phyloP scores from a whole-genome alignment of 2,113 vertebrate species.

The Sceloporus tristichus region DNA sequence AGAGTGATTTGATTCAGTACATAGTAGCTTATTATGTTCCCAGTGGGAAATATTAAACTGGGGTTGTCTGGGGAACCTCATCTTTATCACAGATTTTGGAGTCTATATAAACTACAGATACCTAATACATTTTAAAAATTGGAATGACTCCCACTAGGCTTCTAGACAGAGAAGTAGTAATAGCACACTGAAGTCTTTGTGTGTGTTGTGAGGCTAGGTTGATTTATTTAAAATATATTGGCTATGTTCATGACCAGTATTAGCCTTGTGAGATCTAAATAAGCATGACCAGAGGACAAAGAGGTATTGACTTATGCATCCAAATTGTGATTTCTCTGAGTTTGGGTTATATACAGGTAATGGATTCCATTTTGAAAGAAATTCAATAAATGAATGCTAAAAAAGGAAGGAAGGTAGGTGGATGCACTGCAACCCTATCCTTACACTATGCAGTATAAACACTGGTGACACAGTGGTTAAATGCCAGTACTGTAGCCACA shows the following conservation, averaged over 20 bases:
- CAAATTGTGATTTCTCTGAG: neutral
- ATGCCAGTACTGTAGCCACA: too few species aligned
- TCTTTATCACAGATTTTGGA: neutral
- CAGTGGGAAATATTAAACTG: neutral
- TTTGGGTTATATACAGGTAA: neutral
- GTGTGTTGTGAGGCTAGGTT: too few species aligned
- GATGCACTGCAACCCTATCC: too few species aligned
- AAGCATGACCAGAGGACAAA: neutral
- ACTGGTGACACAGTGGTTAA: too few species aligned
- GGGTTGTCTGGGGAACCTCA: neutral
- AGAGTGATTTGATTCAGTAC: neutral
- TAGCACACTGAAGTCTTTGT: neutral
- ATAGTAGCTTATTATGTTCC: too few species aligned
- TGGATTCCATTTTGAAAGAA: too few species aligned
- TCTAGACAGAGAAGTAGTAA: neutral
- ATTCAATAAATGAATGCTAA: too few species aligned
- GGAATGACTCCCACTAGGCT: neutral
- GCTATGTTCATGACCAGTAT: too few species aligned
- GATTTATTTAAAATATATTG: neutral
- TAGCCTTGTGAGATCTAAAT: too few species aligned
- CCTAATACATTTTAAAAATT: neutral
- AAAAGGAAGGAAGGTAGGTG: too few species aligned
- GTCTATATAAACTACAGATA: neutral
- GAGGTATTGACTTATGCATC: neutral
- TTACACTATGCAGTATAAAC: too few species aligned